Conservation (phyloP, 2,113 vertebrate species). For the Psophia crepitans region DNA sequence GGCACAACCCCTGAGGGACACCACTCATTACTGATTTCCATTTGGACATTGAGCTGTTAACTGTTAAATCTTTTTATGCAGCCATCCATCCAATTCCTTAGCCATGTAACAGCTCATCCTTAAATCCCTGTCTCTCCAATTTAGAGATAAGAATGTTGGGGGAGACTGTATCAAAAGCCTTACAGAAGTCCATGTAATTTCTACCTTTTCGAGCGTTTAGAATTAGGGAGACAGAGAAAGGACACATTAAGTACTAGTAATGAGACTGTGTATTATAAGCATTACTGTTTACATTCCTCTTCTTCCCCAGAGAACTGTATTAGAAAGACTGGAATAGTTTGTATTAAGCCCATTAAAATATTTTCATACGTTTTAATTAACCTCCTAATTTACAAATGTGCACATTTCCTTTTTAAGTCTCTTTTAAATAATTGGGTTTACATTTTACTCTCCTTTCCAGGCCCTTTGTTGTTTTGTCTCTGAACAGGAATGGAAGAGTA, state of each 20-base stretch:
- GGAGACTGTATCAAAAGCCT: neutral
- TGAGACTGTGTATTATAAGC: neutral
- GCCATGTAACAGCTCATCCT: neutral
- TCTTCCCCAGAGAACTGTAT: neutral
- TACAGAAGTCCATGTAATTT: neutral
- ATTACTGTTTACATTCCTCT: neutral
- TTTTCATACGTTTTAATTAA: neutral
- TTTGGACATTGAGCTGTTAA: neutral
- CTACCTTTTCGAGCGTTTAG: neutral
- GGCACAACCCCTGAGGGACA: neutral
- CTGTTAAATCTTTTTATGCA: neutral
- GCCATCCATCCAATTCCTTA: neutral
- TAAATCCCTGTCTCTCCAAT: neutral
- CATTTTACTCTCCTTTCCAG: neutral
- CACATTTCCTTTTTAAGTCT: neutral
- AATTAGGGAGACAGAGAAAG: neutral
- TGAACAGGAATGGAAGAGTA: neutral
- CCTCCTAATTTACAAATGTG: neutral
- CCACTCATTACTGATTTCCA: neutral
- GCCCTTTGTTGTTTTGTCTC: neutral
- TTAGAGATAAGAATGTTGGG: neutral
- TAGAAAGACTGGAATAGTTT: neutral
- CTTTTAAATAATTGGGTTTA: neutral
- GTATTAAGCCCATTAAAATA: neutral
- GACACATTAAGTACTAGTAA: neutral